phyloP scores from a whole-genome alignment of 2,888 invertebrate genomes.

The Argynnis bischoffii region DNA sequence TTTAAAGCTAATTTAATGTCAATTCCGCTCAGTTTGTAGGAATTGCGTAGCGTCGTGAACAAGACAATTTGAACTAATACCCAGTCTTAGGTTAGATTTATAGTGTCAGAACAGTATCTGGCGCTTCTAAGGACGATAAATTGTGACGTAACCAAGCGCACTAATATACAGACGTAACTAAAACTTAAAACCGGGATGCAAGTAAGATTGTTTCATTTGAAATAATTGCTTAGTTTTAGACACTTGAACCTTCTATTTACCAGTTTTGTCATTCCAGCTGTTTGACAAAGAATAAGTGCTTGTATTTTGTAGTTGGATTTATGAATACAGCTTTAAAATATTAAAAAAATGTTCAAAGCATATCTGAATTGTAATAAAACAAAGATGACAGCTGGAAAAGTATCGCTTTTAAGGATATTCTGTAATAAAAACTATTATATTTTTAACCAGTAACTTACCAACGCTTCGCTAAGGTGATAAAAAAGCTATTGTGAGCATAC shows the following conservation, averaged over 20 bases:
- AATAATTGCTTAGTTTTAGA: slow-evolving; percentile 15
- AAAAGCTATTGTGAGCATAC: too few species aligned
- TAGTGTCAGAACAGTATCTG: slow-evolving; percentile 46
- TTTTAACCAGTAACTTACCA: too few species aligned
- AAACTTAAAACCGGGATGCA: slow-evolving; percentile 29
- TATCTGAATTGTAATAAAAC: too few species aligned
- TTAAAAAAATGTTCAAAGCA: too few species aligned
- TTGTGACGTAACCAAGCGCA: slow-evolving; percentile 33
- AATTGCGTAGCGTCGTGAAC: slow-evolving; percentile 28
- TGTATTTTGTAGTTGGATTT: too few species aligned
- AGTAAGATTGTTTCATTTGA: slow-evolving; percentile 27
- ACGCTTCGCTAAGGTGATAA: too few species aligned
- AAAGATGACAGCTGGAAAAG: too few species aligned
- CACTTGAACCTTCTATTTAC: not conserved
- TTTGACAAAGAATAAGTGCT: not conserved
- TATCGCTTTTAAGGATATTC: too few species aligned
- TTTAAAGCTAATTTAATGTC: slow-evolving; percentile 19
- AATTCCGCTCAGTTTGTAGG: slow-evolving; percentile 14
- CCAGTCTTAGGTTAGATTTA: slow-evolving; percentile 58
- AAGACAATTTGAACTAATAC: slow-evolving; percentile 58
- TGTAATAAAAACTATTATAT: too few species aligned
- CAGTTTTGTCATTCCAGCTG: not conserved
- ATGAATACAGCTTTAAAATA: too few species aligned
- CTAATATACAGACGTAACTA: slow-evolving; percentile 18
- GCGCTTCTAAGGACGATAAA: slow-evolving; percentile 42